Base-by-base conservation (phyloP, 1,140 invertebrate genomes). In the Atta texana region DNA sequence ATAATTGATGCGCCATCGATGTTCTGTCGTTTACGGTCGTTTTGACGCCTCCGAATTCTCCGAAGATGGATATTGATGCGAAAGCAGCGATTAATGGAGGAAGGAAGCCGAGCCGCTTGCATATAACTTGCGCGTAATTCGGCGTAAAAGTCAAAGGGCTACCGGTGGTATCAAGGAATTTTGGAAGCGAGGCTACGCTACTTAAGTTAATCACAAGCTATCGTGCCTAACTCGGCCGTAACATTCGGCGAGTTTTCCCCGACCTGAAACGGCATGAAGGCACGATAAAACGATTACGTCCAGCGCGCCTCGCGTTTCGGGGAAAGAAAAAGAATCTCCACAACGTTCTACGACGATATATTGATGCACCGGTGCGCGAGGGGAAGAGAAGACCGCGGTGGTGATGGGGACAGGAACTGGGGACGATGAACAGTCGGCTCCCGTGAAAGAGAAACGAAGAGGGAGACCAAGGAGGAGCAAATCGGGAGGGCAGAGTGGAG, bases 191-290 rank as follows among this genome's bases (percentile, higher is more conserved):
- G 69, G 69, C 80, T 84, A 75, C 69, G 71, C 69, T 84, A 84
- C 80, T 84, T 84, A 84, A 84, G 69, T 84, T 84, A 84, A 84
- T 84, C 69, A 84, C 80, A 84, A 84, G 80, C 55, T 74, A 84
- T 75, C 80, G 69, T 84, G 55, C 69, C 80, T 84, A 84, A 84
- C 80, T 84, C 69, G 69, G 80, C 80, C 69, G 80, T 61, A 61
- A 55, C 39, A 39, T 84, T 44, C 28, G 55, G 69, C 39, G 55
- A 84, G 69, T 84, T 84, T 84, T 84, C 69, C 80, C 28, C n/a
- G 69, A 6, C 21, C n/a, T 28, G 69, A 84, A 84, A 84, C 28
- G 80, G 69, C 80, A 59, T 44, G n/a, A 39, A 84, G 55, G 80
- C 80, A 84, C 80, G 80, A 84, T 84, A 75, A 84, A 84, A 84